phyloP scores from a whole-genome alignment of 2,888 invertebrate species.

The Rhimphoctona megacephalus region DNA sequence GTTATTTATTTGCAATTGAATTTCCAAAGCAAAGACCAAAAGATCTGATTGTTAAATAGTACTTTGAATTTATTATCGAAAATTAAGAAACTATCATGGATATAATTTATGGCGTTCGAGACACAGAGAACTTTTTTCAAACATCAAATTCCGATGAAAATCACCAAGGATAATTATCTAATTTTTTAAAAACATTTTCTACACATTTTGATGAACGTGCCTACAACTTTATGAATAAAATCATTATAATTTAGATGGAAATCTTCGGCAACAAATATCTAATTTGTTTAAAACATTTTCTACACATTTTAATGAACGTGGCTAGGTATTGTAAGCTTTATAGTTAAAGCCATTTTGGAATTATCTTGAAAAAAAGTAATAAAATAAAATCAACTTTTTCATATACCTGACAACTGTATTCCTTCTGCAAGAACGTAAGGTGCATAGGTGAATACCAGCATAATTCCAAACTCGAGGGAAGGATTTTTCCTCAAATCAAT shows the following conservation, averaged over 20 bases:
- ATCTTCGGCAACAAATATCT: too few species aligned
- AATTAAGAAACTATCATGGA: background rate
- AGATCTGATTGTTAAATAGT: background rate
- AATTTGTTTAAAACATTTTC: too few species aligned
- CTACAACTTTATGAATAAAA: too few species aligned
- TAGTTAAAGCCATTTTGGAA: too few species aligned
- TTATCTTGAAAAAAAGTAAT: background rate
- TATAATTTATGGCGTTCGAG: background rate
- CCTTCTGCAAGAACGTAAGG: slow-evolving; percentile 99
- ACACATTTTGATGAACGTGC: too few species aligned
- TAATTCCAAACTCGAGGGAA: slow-evolving; percentile 98
- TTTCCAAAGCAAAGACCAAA: background rate
- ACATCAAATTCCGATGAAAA: too few species aligned
- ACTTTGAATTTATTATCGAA: background rate
- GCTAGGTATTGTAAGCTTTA: background rate
- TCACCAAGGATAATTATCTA: too few species aligned
- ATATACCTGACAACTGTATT: slow-evolving; percentile 94
- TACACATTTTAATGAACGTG: too few species aligned
- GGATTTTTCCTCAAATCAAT: slow-evolving; percentile 98
- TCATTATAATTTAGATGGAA: too few species aligned
- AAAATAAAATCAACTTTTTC: background rate
- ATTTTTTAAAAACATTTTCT: too few species aligned
- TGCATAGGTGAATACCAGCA: slow-evolving; percentile 99
- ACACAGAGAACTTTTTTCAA: too few species aligned
- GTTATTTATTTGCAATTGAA: background rate